Conservation (phyloP, 2,113 vertebrate species). For the Trematomus loennbergii region DNA sequence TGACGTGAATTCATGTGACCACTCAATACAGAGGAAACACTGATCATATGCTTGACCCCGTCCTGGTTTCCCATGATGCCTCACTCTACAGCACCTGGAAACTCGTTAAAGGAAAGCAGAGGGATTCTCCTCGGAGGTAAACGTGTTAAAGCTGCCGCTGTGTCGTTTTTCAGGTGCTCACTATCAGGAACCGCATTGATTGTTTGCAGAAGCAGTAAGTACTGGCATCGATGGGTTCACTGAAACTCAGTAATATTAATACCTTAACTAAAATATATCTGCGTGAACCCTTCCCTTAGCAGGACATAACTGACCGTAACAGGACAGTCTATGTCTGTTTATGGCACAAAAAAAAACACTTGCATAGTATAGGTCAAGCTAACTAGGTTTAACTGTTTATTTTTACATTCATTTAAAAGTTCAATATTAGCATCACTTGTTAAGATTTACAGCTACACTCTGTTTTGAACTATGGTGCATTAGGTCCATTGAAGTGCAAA, state of each 20-base stretch:
- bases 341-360: slow-evolving; percentile 19
- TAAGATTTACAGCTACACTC: no score
- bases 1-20: no score
- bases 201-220: slow-evolving; percentile 95
- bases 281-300: slow-evolving; percentile 13
- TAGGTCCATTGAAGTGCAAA: no score
- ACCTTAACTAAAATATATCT: background rate
- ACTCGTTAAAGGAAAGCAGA: slow-evolving; percentile 23
- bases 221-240: slow-evolving; percentile 41
- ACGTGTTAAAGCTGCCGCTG: slow-evolving; percentile 71
- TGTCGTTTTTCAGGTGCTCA: slow-evolving; percentile 90
- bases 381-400: no score
- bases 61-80: slow-evolving; percentile 56
- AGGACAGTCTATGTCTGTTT: slow-evolving; percentile 18
- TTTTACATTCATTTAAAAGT: no score
- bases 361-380: background rate
- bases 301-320: slow-evolving; percentile 24
- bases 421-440: no score
- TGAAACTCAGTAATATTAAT: slow-evolving; percentile 11
- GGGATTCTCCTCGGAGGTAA: slow-evolving; percentile 36
- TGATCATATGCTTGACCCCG: background rate
- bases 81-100: slow-evolving; percentile 19
- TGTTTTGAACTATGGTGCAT: no score
- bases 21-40: background rate
- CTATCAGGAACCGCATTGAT: slow-evolving; percentile 92